Conservation (phyloP, 1,140 invertebrate species). For the Ostrea edulis region DNA sequence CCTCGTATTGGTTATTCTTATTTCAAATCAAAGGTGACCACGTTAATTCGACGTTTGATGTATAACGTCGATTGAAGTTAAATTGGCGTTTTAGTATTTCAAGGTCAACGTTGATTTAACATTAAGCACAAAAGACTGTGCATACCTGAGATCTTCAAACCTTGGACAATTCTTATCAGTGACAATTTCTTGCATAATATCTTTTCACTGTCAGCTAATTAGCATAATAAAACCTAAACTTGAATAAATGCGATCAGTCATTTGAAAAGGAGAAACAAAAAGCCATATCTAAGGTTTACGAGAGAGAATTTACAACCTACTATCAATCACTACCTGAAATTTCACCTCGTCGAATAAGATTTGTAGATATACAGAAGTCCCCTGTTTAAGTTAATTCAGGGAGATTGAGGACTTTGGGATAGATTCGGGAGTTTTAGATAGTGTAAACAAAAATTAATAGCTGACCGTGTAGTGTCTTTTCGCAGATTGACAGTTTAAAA, state of each 20-base stretch:
- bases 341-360: background rate
- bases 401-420: background rate
- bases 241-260: background rate
- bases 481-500: background rate
- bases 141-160: background rate
- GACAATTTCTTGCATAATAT: background rate
- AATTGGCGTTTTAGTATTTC: too few relatives aligned
- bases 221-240: background rate
- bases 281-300: background rate
- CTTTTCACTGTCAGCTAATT: background rate
- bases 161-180: background rate
- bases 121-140: too few relatives aligned
- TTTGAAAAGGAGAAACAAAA: conserved; percentile 2
- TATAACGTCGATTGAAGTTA: too few relatives aligned
- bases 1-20: too few relatives aligned
- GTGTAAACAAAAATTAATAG: background rate
- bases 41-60: too few relatives aligned
- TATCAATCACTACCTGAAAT: background rate
- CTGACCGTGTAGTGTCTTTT: background rate
- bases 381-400: background rate
- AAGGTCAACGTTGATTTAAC: too few relatives aligned
- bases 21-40: too few relatives aligned
- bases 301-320: background rate
- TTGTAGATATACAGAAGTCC: background rate
- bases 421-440: background rate